These are phyloP conservation scores for Gorsachius magnificus DNA, from an alignment of 2,797 vertebrate genomes.

Conservation along the genomic window DNA sequence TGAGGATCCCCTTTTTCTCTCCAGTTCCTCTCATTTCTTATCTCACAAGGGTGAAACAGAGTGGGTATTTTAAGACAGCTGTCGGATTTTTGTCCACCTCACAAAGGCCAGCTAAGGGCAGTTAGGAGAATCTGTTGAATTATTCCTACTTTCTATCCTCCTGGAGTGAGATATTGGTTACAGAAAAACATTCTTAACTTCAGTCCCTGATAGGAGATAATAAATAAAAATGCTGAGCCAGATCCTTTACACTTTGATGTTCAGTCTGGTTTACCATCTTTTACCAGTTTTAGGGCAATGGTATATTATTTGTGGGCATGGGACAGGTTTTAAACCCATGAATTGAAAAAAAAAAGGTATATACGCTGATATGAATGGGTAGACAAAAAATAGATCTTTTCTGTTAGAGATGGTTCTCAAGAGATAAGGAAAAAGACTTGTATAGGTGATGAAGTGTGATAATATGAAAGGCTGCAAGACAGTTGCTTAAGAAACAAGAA, in stretches of 20 bases:
- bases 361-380: background rate
- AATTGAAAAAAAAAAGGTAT: background rate
- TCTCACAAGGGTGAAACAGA: background rate
- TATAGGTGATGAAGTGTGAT: conserved; percentile 71
- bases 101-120: background rate
- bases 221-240: background rate
- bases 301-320: background rate
- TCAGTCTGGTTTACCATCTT: background rate
- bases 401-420: conserved; percentile 2
- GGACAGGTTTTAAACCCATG: background rate
- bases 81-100: background rate
- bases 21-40: background rate
- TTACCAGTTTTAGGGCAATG: conserved; percentile 18
- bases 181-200: background rate
- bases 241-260: background rate
- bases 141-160: background rate
- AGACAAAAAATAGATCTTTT: background rate
- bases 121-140: background rate
- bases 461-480: conserved; percentile 74
- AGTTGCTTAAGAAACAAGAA: conserved; percentile 84
- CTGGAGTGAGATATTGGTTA: background rate
- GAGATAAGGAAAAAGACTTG: conserved; percentile 35
- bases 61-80: background rate
- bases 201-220: background rate
- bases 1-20: background rate